Evolutionary conservation across 2,113 vertebrate species (phyloP).

Genomic region (Nesoenas mayeri): DNA sequence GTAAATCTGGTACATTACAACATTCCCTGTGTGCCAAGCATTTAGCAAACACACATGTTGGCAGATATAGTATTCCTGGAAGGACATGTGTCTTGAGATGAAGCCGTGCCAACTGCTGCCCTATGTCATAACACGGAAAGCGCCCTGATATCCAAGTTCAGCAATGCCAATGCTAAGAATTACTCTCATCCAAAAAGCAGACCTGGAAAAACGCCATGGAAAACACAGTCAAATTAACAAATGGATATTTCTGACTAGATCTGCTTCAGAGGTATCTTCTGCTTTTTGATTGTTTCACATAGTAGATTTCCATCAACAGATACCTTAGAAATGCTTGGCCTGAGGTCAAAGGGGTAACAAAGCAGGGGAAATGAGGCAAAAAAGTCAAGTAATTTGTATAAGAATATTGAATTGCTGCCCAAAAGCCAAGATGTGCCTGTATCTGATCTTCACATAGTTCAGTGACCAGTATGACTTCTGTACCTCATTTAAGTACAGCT

Average conservation of each 20-base stretch:
- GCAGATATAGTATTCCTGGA: slow-evolving; percentile 46
- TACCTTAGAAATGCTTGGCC: neutral
- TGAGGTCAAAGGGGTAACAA: neutral
- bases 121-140: neutral
- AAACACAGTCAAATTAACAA: neutral
- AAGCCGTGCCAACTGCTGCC: slow-evolving; percentile 54
- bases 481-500: neutral
- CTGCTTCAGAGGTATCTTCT: neutral
- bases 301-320: neutral
- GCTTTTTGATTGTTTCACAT: neutral
- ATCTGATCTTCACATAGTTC: neutral
- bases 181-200: slow-evolving; percentile 21
- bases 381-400: neutral
- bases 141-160: neutral
- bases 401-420: neutral
- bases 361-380: neutral
- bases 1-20: slow-evolving; percentile 36
- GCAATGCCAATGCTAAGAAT: neutral
- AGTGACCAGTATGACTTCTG: neutral
- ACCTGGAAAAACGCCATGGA: neutral
- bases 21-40: slow-evolving; percentile 30
- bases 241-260: neutral
- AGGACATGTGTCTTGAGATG: slow-evolving; percentile 48
- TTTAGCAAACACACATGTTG: slow-evolving; percentile 61
- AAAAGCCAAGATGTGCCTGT: neutral